A percentile compares a stretch with the other conserved stretches of the same genome.
These are phyloP conservation scores for Hybognathus amarus DNA, from an alignment of 2,797 vertebrate species.

Conservation along the genomic window DNA sequence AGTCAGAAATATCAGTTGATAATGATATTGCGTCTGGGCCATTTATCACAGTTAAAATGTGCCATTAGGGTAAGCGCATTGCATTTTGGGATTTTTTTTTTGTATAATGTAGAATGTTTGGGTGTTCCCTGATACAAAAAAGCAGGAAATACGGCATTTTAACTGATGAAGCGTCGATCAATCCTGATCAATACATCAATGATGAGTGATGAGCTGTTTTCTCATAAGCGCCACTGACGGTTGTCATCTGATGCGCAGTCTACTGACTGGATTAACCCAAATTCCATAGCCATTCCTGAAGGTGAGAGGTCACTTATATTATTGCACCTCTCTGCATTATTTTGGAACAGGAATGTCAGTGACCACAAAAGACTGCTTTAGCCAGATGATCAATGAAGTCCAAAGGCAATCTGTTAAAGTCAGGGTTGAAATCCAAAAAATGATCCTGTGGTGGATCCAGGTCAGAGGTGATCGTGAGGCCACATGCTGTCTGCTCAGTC, in stretches of 20 bases:
- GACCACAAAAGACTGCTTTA: slow-evolving; percentile 39
- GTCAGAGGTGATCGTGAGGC: slow-evolving; percentile 49
- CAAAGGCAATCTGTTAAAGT: slow-evolving; percentile 44
- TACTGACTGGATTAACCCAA: slow-evolving; percentile 21
- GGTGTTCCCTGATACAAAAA: neutral
- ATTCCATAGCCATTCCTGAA: slow-evolving; percentile 26
- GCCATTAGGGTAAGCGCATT: neutral
- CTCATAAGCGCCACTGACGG: neutral
- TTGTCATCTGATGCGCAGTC: slow-evolving; percentile 1
- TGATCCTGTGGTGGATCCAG: slow-evolving; percentile 31
- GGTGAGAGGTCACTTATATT: slow-evolving; percentile 43
- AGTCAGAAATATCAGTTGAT: neutral
- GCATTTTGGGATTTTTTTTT: neutral
- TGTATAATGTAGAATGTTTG: slow-evolving; percentile 1
- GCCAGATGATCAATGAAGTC: slow-evolving; percentile 41
- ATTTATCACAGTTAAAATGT: neutral
- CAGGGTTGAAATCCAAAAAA: slow-evolving; percentile 24
- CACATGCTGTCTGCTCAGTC: slow-evolving; percentile 52
- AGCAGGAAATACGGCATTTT: neutral
- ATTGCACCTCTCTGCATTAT: slow-evolving; percentile 38
- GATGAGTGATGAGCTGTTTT: slow-evolving; percentile 24
- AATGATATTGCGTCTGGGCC: neutral
- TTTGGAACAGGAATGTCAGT: slow-evolving; percentile 36
- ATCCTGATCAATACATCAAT: slow-evolving; percentile 21
- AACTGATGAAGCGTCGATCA: neutral